Evolutionary conservation across 1,140 invertebrate species (phyloP).

Genomic region (Choristoneura fumiferana): DNA sequence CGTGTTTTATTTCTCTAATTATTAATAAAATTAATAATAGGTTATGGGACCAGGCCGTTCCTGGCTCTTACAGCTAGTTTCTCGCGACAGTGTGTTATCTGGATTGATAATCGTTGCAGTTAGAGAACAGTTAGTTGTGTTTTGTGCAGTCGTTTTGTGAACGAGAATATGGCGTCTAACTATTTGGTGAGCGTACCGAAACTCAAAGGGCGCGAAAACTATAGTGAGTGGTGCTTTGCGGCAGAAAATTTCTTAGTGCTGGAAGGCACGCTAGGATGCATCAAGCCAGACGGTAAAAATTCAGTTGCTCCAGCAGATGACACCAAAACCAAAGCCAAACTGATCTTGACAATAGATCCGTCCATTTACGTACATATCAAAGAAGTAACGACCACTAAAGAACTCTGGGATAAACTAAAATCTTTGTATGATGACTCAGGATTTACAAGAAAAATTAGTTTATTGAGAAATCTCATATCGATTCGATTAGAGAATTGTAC

Average conservation of each 20-base stretch:
- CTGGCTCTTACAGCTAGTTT: slow-evolving; percentile 15
- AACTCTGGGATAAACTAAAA: slow-evolving; percentile 38
- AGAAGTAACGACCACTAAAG: slow-evolving; percentile 25
- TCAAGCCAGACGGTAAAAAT: too few species aligned
- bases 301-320: background rate
- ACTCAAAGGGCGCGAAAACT: slow-evolving; percentile 17
- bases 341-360: slow-evolving; percentile 8
- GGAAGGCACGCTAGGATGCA: background rate
- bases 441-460: slow-evolving; percentile 29
- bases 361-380: slow-evolving; percentile 36
- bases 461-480: slow-evolving; percentile 28
- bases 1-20: too few species aligned
- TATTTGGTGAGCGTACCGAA: slow-evolving; percentile 8
- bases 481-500: slow-evolving; percentile 26
- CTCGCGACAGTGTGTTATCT: slow-evolving; percentile 7
- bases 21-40: slow-evolving; percentile 29
- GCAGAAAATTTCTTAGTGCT: slow-evolving; percentile 13
- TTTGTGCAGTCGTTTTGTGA: background rate
- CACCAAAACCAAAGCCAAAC: background rate
- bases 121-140: background rate
- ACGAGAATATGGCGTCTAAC: background rate
- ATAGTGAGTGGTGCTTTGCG: slow-evolving; percentile 17
- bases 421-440: slow-evolving; percentile 27
- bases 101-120: background rate
- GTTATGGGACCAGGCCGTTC: slow-evolving; percentile 33